These are phyloP conservation scores for Forbesichthys papilliferus DNA, from an alignment of 2,113 vertebrate species.

Conservation along the genomic window DNA sequence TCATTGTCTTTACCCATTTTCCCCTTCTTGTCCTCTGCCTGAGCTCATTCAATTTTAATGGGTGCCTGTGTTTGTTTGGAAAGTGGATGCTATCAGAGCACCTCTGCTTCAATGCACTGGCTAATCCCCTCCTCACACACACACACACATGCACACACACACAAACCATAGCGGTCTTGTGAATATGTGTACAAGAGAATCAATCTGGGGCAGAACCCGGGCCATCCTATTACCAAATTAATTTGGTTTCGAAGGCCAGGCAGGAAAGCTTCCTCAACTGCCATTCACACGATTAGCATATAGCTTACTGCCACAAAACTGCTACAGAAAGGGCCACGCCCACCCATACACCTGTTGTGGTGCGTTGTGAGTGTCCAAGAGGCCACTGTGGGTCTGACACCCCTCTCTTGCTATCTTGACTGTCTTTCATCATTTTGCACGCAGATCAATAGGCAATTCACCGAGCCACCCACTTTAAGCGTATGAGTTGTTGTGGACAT, in stretches of 20 bases:
- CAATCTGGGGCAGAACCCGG: slow-evolving; percentile 46
- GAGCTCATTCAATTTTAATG: slow-evolving; percentile 48
- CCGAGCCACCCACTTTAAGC: slow-evolving; percentile 62
- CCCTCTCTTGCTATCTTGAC: slow-evolving; percentile 11
- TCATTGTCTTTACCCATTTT: background rate
- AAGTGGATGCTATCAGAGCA: slow-evolving; percentile 54
- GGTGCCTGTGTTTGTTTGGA: slow-evolving; percentile 56
- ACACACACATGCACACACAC: no score
- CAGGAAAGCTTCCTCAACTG: slow-evolving; percentile 1
- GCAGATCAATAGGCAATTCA: slow-evolving; percentile 73
- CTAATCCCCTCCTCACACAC: slow-evolving; percentile 39
- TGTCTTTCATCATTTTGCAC: slow-evolving; percentile 42
- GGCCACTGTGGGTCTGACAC: slow-evolving; percentile 50
- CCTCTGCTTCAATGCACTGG: slow-evolving; percentile 52
- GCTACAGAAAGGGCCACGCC: slow-evolving; percentile 39
- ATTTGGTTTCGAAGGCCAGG: slow-evolving; percentile 22
- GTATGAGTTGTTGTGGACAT: slow-evolving; percentile 70
- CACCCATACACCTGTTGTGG: slow-evolving; percentile 40
- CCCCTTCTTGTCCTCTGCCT: slow-evolving; percentile 35
- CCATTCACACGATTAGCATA: slow-evolving; percentile 5
- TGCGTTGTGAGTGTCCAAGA: slow-evolving; percentile 40
- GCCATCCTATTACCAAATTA: slow-evolving; percentile 55
- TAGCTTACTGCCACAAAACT: background rate
- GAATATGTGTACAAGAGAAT: slow-evolving; percentile 69
- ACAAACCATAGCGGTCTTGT: slow-evolving; percentile 41